Conservation (phyloP, 2,797 vertebrate species). For the Paratrypauchen microcephalus region DNA sequence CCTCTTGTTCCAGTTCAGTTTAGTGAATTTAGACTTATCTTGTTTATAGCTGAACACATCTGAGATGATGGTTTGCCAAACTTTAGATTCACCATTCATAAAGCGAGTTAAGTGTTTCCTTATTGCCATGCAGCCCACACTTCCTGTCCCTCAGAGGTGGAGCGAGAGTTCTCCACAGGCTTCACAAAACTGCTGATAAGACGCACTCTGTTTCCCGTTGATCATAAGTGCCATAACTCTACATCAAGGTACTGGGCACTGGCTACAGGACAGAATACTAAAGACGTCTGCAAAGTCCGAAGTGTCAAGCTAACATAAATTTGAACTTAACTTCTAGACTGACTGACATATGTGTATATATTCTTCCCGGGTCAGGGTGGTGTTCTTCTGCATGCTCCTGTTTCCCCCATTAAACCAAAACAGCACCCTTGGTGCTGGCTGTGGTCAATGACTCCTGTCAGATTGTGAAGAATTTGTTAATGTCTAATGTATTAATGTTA, state of each 20-base stretch:
- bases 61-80: constrained; percentile 1
- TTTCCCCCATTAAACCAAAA: too few relatives aligned
- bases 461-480: too few relatives aligned
- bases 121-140: constrained; percentile 27
- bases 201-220: constrained; percentile 5
- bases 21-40: neutral
- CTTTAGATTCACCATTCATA: constrained; percentile 20
- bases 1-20: constrained; percentile 10
- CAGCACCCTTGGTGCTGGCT: too few relatives aligned
- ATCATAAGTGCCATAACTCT: constrained; percentile 14
- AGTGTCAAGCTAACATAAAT: constrained; percentile 4
- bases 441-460: too few relatives aligned
- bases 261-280: constrained; percentile 22
- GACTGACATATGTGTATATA: too few relatives aligned
- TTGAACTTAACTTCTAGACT: neutral
- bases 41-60: neutral
- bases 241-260: neutral
- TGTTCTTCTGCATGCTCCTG: too few relatives aligned
- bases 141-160: constrained; percentile 12
- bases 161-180: constrained; percentile 31
- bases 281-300: constrained; percentile 19
- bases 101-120: constrained; percentile 29
- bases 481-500: too few relatives aligned
- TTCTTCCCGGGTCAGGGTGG: too few relatives aligned
- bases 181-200: constrained; percentile 43